Evolutionary conservation across 1,140 invertebrate species (phyloP).

Genomic region (Nomia melanderi): DNA sequence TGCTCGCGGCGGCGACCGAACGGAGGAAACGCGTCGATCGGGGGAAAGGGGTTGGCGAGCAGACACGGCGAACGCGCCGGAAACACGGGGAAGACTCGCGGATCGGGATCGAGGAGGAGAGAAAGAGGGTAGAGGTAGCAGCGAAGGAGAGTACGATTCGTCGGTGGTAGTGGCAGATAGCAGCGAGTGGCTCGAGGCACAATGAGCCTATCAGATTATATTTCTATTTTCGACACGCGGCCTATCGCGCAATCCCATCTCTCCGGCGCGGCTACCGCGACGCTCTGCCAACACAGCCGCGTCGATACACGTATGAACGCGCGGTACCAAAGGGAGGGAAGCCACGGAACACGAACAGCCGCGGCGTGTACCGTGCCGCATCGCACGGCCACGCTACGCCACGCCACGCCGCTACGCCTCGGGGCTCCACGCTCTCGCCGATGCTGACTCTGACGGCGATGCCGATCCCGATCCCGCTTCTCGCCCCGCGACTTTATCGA

Average conservation of each 20-base stretch:
- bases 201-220: constrained; percentile 82
- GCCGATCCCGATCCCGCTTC: constrained; percentile 31
- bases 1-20: no score
- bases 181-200: constrained; percentile 75
- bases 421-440: constrained; percentile 16
- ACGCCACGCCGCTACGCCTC: constrained; percentile 34
- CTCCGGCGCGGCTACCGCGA: constrained; percentile 73
- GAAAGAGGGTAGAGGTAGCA: constrained; percentile 46
- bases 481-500: constrained; percentile 10
- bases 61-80: constrained; percentile 6
- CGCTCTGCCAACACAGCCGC: constrained; percentile 51
- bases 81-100: constrained; percentile 36
- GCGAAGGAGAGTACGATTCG: constrained; percentile 58
- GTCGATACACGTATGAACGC: constrained; percentile 28
- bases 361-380: constrained; percentile 4
- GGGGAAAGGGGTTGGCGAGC: not conserved
- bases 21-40: not conserved
- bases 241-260: constrained; percentile 80
- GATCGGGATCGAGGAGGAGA: constrained; percentile 15
- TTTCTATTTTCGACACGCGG: constrained; percentile 81
- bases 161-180: constrained; percentile 74
- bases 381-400: constrained; percentile 18
- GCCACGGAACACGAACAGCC: constrained; percentile 32
- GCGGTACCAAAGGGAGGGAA: constrained; percentile 13
- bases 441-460: constrained; percentile 36